Conservation (phyloP, 1,140 invertebrate genomes). For the Ceratina australensis region DNA sequence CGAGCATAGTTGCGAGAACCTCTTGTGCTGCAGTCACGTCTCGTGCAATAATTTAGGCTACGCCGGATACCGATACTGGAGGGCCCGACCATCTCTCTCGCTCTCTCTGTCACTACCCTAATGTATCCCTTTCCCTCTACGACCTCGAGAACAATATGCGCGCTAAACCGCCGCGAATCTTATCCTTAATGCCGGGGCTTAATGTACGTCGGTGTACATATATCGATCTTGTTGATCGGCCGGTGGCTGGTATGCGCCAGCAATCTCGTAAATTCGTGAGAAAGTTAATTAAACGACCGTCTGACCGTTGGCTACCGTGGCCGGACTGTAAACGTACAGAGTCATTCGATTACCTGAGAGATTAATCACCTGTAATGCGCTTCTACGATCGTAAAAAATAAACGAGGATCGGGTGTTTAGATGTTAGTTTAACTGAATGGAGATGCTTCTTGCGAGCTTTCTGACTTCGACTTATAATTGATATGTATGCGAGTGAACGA, state of each 20-base stretch:
- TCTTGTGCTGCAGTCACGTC: slow-evolving; percentile 44
- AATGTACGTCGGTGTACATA: slow-evolving; percentile 48
- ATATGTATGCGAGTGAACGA: no score
- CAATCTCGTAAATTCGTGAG: slow-evolving; percentile 57
- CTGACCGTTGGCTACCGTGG: slow-evolving; percentile 19
- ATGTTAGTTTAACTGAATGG: not conserved
- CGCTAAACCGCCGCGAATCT: slow-evolving; percentile 56
- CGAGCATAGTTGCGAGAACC: slow-evolving; percentile 56
- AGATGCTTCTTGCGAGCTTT: no score
- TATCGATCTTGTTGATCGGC: slow-evolving; percentile 57
- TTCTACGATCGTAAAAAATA: not conserved
- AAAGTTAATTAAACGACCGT: slow-evolving; percentile 60
- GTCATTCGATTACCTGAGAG: slow-evolving; percentile 21
- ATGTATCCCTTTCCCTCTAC: slow-evolving; percentile 15
- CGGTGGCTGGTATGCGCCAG: slow-evolving; percentile 11
- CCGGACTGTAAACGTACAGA: slow-evolving; percentile 1
- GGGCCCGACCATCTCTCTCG: slow-evolving; percentile 40
- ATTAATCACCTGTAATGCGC: slow-evolving; percentile 21
- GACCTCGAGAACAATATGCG: slow-evolving; percentile 59
- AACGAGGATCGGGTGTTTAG: not conserved
- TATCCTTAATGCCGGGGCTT: slow-evolving; percentile 59
- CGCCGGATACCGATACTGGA: slow-evolving; percentile 57
- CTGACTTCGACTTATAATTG: no score
- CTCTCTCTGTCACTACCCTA: slow-evolving; percentile 12
- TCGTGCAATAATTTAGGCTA: slow-evolving; percentile 62